Conservation (phyloP, 2,113 vertebrate species). For the Philantomba maxwellii region DNA sequence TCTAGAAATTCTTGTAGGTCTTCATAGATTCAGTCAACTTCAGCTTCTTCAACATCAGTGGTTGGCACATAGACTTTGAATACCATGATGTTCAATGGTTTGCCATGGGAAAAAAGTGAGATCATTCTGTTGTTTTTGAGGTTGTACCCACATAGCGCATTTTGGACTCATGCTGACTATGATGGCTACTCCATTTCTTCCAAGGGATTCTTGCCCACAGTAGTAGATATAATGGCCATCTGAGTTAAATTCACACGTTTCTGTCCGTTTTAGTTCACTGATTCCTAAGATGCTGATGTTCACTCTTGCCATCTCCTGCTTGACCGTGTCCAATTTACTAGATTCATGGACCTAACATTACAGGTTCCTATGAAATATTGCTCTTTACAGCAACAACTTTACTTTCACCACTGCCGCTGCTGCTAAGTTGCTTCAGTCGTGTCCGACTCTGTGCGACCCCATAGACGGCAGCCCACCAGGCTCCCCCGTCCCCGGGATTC, state of each 20-base stretch:
- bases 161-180: background rate
- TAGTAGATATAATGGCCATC: background rate
- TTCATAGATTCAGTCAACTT: background rate
- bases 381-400: background rate
- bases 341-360: background rate
- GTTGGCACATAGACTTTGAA: background rate
- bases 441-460: too few species aligned
- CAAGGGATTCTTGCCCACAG: background rate
- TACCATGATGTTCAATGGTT: background rate
- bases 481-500: rapidly evolving
- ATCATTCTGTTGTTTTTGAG: background rate
- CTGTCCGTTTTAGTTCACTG: background rate
- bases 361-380: background rate
- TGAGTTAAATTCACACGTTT: background rate
- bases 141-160: background rate
- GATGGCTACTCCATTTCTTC: background rate
- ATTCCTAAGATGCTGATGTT: background rate
- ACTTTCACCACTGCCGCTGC: background rate
- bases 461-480: too few species aligned
- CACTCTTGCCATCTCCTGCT: background rate
- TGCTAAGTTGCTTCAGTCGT: rapidly evolving
- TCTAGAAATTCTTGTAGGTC: background rate
- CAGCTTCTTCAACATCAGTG: background rate
- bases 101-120: background rate
- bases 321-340: background rate